Percentiles rank a stretch among this genome's conserved stretches.
These are phyloP conservation scores for Gasterosteus aculeatus DNA, from an alignment of 2,113 vertebrate species.

Conservation along the genomic window DNA sequence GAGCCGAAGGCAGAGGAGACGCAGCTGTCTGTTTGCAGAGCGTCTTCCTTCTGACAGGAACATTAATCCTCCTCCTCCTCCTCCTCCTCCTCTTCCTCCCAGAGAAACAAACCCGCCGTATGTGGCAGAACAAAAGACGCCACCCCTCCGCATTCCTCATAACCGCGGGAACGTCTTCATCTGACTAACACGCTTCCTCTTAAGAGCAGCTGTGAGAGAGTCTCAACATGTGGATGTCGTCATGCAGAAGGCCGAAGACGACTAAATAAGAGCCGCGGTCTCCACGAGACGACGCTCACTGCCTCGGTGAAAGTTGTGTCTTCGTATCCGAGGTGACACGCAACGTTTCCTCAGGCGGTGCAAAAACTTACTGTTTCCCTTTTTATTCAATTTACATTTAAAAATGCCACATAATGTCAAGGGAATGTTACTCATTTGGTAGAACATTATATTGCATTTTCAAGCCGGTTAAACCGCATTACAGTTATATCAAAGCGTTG, in stretches of 20 bases:
- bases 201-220: not conserved
- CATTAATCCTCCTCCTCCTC: slow-evolving; percentile 67
- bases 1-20: slow-evolving; percentile 60
- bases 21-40: slow-evolving; percentile 72
- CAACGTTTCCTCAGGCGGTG: not conserved
- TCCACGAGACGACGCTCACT: fast-evolving
- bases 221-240: not conserved
- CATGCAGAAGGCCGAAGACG: not conserved
- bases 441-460: not conserved
- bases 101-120: slow-evolving; percentile 44
- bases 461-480: not conserved
- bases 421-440: not conserved
- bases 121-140: slow-evolving; percentile 22
- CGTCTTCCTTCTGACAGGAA: slow-evolving; percentile 66
- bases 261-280: not conserved
- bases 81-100: slow-evolving; percentile 52
- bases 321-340: not conserved
- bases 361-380: no score
- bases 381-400: not conserved
- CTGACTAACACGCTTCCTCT: slow-evolving; percentile 42
- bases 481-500: not conserved
- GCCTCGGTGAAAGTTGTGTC: not conserved
- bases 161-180: slow-evolving; percentile 11
- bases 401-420: not conserved
- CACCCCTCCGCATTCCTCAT: slow-evolving; percentile 24